phyloP scores from a whole-genome alignment of 2,797 vertebrate species.

The Nannoperca australis region DNA sequence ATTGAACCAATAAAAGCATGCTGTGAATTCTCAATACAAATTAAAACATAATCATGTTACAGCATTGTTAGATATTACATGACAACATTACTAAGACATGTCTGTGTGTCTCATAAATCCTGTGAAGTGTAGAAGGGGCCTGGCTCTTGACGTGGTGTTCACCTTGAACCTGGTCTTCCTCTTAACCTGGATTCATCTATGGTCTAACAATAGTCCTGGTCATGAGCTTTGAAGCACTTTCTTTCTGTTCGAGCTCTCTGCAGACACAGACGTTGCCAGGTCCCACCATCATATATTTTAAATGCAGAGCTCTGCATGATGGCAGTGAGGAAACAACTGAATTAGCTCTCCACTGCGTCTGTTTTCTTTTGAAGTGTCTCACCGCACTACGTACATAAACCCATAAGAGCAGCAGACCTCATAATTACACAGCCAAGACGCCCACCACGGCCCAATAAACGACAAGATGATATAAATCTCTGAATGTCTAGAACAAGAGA shows the following conservation, averaged over 20 bases:
- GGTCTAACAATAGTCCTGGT: constrained; percentile 7
- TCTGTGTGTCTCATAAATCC: neutral
- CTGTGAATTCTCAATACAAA: neutral
- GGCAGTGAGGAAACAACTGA: constrained; percentile 56
- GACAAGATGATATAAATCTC: constrained; percentile 59
- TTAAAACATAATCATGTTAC: neutral
- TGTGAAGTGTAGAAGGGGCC: neutral
- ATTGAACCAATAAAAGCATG: neutral
- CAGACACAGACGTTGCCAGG: constrained; percentile 31
- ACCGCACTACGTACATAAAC: constrained; percentile 66
- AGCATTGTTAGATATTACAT: no score
- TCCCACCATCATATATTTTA: constrained; percentile 42
- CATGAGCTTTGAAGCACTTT: constrained; percentile 8
- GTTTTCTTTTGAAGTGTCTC: constrained; percentile 72
- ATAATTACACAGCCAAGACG: constrained; percentile 73
- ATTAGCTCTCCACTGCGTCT: constrained; percentile 54
- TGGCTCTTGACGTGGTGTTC: neutral
- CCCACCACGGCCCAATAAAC: constrained; percentile 68
- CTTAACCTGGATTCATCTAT: neutral
- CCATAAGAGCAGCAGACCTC: constrained; percentile 65
- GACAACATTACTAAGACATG: neutral
- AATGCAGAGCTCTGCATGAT: constrained; percentile 32
- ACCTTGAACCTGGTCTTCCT: neutral
- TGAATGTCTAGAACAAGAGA: constrained; percentile 57
- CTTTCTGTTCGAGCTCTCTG: constrained; percentile 1